phyloP scores from a whole-genome alignment of 2,797 vertebrate genomes.

The Scarus forsteni region DNA sequence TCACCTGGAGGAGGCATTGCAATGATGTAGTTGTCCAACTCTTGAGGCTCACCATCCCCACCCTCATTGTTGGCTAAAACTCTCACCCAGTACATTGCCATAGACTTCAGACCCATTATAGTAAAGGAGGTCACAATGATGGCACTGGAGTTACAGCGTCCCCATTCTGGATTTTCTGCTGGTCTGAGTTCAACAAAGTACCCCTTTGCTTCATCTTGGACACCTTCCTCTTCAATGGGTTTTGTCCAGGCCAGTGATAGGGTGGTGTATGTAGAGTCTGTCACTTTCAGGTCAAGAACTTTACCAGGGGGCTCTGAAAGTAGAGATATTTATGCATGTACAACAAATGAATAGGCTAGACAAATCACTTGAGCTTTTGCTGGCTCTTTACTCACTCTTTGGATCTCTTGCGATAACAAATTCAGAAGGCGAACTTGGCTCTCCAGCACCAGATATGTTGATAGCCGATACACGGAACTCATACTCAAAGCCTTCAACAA shows the following conservation, averaged over 20 bases:
- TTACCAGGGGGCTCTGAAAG: constrained; percentile 85
- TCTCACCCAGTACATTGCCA: constrained; percentile 85
- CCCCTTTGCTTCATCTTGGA: constrained; percentile 84
- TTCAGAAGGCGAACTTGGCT: constrained; percentile 86
- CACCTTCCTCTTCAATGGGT: constrained; percentile 81
- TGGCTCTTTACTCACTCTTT: constrained; percentile 80
- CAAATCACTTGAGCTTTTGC: neutral
- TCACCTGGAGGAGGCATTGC: constrained; percentile 83
- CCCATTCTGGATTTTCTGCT: constrained; percentile 84
- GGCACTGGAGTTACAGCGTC: constrained; percentile 80
- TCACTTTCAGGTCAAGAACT: constrained; percentile 87
- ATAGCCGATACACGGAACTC: constrained; percentile 91
- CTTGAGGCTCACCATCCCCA: constrained; percentile 81
- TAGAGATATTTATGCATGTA: neutral
- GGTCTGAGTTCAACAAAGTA: constrained; percentile 89
- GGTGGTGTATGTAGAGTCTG: constrained; percentile 84
- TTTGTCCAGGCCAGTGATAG: constrained; percentile 88
- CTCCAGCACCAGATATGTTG: constrained; percentile 88
- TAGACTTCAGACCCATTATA: constrained; percentile 85
- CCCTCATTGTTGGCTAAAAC: constrained; percentile 86
- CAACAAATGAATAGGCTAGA: neutral
- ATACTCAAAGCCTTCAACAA: constrained; percentile 89
- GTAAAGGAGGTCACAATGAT: constrained; percentile 82
- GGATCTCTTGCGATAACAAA: constrained; percentile 86
- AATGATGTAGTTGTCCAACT: constrained; percentile 81